Conservation (phyloP, 2,797 vertebrate species). For the Malurus splendens region DNA sequence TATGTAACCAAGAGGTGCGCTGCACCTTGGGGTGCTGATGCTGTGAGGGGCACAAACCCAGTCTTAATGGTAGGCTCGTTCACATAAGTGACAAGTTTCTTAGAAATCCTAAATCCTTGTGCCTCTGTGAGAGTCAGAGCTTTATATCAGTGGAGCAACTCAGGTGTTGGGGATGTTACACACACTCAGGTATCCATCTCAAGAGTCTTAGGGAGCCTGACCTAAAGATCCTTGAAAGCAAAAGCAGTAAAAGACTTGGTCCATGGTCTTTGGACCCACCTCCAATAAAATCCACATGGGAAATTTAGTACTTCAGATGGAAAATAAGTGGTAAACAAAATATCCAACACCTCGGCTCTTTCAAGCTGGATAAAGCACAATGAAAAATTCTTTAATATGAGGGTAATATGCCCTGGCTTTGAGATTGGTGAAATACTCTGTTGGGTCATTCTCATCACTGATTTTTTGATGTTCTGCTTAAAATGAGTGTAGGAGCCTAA, state of each 20-base stretch:
- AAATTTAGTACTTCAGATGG: background rate
- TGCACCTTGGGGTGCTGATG: background rate
- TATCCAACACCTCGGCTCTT: background rate
- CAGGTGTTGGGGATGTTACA: background rate
- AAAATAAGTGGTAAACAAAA: background rate
- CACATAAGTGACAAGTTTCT: background rate
- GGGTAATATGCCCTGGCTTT: background rate
- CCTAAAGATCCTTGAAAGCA: background rate
- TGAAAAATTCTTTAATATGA: background rate
- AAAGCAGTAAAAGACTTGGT: background rate
- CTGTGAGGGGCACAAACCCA: background rate
- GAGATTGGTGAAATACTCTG: background rate
- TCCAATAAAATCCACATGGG: background rate
- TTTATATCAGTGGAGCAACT: background rate
- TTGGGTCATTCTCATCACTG: background rate
- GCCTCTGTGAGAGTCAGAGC: fast-evolving
- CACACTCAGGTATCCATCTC: background rate
- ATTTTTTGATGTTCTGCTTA: background rate
- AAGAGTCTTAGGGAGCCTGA: background rate
- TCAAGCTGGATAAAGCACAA: background rate
- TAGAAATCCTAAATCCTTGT: background rate
- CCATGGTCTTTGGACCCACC: background rate
- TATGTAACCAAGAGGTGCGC: fast-evolving
- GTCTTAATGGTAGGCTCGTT: background rate
- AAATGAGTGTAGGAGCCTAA: background rate